Evolutionary conservation across 2,888 invertebrate genomes (phyloP).

Genomic region (Cephus spinipes): DNA sequence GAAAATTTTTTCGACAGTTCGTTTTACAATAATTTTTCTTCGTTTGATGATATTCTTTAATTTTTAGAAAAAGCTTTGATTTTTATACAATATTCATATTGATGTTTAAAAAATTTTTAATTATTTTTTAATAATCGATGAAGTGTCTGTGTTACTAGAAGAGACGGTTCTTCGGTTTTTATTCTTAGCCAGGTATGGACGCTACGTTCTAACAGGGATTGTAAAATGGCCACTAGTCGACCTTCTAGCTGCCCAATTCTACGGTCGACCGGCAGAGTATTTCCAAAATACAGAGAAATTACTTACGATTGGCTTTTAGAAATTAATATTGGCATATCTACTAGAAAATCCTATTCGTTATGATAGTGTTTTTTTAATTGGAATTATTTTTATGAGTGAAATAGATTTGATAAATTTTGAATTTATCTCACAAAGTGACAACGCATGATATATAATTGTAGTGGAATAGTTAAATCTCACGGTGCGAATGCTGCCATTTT

Average conservation of each 20-base stretch:
- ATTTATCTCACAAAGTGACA: not conserved
- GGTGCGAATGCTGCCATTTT: not conserved
- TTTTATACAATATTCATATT: too few species aligned
- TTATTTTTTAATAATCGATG: not conserved
- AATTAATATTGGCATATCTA: not conserved
- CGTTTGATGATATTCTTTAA: not conserved
- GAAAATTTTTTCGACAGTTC: too few species aligned
- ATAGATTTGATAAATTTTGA: too few species aligned
- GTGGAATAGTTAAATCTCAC: not conserved
- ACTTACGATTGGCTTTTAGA: not conserved
- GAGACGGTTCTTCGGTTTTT: not conserved
- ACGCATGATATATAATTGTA: not conserved
- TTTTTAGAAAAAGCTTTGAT: too few species aligned
- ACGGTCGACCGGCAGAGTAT: slow-evolving; percentile 24
- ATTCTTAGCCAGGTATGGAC: slow-evolving; percentile 35
- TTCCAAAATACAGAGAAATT: slow-evolving; percentile 27
- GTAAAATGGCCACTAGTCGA: slow-evolving; percentile 43
- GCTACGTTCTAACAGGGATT: slow-evolving; percentile 38
- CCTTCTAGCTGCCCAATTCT: slow-evolving; percentile 40
- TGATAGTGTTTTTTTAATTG: too few species aligned
- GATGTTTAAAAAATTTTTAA: too few species aligned
- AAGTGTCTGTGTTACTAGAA: not conserved
- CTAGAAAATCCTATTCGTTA: too few species aligned
- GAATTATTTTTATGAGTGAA: not conserved
- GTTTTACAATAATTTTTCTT: not conserved